Evolutionary conservation across 2,888 invertebrate genomes (phyloP), one percentile per base, ranked within the genome.

Genomic region (Nezara viridula): DNA sequence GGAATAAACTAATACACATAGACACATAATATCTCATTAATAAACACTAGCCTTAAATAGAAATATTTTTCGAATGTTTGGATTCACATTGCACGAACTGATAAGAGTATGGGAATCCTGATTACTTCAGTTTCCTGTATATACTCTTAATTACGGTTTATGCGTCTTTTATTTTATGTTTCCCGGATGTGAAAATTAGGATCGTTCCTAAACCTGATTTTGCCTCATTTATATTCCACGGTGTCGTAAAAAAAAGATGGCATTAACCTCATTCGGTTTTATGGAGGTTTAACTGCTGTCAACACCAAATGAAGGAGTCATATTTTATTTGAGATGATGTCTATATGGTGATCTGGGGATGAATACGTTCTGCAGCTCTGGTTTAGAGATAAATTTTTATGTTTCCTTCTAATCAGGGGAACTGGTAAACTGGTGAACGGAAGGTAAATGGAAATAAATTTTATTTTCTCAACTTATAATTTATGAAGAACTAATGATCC

Each of bases 191-290:
- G 44, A 81, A 47, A 81, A 81, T 44, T 47, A 44, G 24, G 14
- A 44, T 44, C 44, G n/a, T 44, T 24, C 40, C 40, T 40, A 44
- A 47, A 81, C 81, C 81, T 81, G 81, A 81, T 81, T 77, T 47
- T 10, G 81, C 7, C 44, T 47, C 81, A 81, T 47, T 81, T 81
- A 81, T 81, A 81, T 44, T 44, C 40, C 44, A 44, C n/a, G 0
- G 44, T 47, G n/a, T 81, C 81, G 81, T 81, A 81, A 81, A 81
- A 81, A 81, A 81, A 47, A 81, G 19, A 81, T 47, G 44, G 81
- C 81, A 81, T 81, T 81, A 81, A 81, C 81, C 81, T 21, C 81
- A 44, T 81, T 81, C 81, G 44, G n/a, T 81, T 81, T 44, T 81
- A 81, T 47, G 81, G 44, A 40, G 44, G 24, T 81, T 81, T 81